Base-by-base conservation (phyloP, 2,797 vertebrate species). In the Oryzias sinensis region DNA sequence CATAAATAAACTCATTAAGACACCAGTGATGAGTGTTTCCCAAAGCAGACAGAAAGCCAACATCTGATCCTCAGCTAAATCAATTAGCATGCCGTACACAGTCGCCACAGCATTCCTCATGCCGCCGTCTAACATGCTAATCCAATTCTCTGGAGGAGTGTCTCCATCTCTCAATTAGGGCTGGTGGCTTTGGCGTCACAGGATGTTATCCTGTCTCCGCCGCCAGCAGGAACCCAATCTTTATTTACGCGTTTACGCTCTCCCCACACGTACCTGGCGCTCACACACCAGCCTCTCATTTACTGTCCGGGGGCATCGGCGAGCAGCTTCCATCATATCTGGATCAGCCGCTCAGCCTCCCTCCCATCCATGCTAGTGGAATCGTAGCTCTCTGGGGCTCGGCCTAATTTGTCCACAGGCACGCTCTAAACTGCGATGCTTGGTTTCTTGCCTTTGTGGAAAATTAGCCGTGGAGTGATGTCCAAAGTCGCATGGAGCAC, bases 381-480 rank as follows among this genome's bases (percentile, higher is more conserved):
- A 77, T 76, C 54, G 54, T 43, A 41, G 0, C 48, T 68, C 68
- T 68, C 73, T 20, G 49, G 67, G 62, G 65, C 57, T 62, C 44
- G 2, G 4, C 24, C 6, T 62, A 56, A 72, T 77, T 45, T 69
- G 62, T 62, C 62, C 15, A 18, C 58, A 33, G 59, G 52, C 70
- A 55, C 41, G 22, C 49, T n/a, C 53, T 29, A 43, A 43, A 53
- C n/a, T 42, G 59, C 14, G 1, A 53, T 2, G 24, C 59, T 48
- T 59, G 18, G 6, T 48, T 49, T 64, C 45, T 56, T 65, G 56
- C 65, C 56, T 60, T 11, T 17, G 43, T 67, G 67, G 44, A 29
- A 74, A 70, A 84, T 76, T 42, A 68, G 62, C 65, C 72, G 50
- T 37, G 65, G 60, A 75, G 55, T 73, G 75, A 70, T 74, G 62